phyloP scores from a whole-genome alignment of 2,888 invertebrate species.

The Eugnorisma glareosa region DNA sequence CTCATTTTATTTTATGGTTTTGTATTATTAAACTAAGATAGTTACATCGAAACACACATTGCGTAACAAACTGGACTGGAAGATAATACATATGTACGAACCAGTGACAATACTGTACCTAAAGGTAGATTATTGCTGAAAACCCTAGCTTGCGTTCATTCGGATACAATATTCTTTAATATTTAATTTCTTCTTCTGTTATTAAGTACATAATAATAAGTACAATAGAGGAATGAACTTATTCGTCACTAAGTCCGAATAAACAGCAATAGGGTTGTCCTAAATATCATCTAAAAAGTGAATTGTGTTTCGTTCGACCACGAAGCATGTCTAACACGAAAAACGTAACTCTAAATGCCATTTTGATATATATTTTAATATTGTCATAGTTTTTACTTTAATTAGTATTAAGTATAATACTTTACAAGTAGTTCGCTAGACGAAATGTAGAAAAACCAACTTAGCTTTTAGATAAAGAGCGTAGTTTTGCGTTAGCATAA shows the following conservation, averaged over 20 bases:
- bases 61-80: constrained; percentile 88
- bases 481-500: constrained; percentile 73
- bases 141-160: constrained; percentile 67
- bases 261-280: constrained; percentile 76
- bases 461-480: constrained; percentile 73
- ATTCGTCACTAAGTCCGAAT: constrained; percentile 68
- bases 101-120: constrained; percentile 80
- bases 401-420: constrained; percentile 82
- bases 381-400: constrained; percentile 89
- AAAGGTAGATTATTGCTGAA: constrained; percentile 68
- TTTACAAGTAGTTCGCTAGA: constrained; percentile 86
- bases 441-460: constrained; percentile 80
- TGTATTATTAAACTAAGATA: constrained; percentile 85
- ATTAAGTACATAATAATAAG: constrained; percentile 69
- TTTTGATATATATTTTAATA: constrained; percentile 88
- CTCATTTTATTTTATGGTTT: constrained; percentile 88
- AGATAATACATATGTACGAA: constrained; percentile 84
- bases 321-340: constrained; percentile 86
- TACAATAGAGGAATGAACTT: constrained; percentile 67
- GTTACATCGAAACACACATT: constrained; percentile 89
- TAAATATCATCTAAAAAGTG: constrained; percentile 76
- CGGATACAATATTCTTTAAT: constrained; percentile 49
- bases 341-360: constrained; percentile 86
- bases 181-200: constrained; percentile 41
- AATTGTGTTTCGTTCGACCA: constrained; percentile 79